These are phyloP conservation scores for Eugnorisma glareosa DNA, from an alignment of 2,888 invertebrate species.

Conservation along the genomic window DNA sequence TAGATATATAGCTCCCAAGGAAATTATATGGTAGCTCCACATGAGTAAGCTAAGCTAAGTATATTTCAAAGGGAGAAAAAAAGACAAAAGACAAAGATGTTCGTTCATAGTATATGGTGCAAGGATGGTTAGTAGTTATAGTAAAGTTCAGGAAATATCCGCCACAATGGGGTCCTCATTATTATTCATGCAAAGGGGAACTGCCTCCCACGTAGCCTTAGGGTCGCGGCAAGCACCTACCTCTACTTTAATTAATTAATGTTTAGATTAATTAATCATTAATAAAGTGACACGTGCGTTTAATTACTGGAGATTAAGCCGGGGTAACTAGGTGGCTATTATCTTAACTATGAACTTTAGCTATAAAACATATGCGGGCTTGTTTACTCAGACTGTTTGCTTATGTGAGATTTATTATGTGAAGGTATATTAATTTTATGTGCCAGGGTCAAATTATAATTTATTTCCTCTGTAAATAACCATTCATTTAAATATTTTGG, in stretches of 20 bases:
- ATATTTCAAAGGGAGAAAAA: neutral
- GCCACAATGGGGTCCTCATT: neutral
- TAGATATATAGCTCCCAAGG: too few species aligned
- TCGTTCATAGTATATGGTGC: neutral
- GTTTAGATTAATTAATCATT: constrained; percentile 67
- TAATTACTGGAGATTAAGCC: constrained; percentile 76
- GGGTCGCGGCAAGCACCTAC: constrained; percentile 19
- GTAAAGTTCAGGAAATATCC: neutral
- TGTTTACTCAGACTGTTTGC: constrained; percentile 51
- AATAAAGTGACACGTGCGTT: constrained; percentile 78
- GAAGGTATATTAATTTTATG: neutral
- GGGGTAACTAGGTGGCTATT: constrained; percentile 71
- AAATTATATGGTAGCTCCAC: too few species aligned
- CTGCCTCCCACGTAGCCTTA: constrained; percentile 48
- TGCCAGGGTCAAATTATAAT: constrained; percentile 3
- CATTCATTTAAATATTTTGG: neutral
- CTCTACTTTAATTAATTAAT: constrained; percentile 53
- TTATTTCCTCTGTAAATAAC: neutral
- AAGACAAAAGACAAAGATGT: neutral
- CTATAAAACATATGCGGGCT: constrained; percentile 78
- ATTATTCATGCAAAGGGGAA: constrained; percentile 45
- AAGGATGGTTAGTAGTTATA: neutral
- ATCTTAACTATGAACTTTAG: constrained; percentile 71
- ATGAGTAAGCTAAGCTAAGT: too few species aligned
- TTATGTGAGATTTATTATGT: constrained; percentile 42